A percentile compares a stretch with the other conserved stretches of the same genome.
These are phyloP conservation scores for Lacanobia oleracea DNA, from an alignment of 2,888 invertebrate genomes.

Conservation along the genomic window DNA sequence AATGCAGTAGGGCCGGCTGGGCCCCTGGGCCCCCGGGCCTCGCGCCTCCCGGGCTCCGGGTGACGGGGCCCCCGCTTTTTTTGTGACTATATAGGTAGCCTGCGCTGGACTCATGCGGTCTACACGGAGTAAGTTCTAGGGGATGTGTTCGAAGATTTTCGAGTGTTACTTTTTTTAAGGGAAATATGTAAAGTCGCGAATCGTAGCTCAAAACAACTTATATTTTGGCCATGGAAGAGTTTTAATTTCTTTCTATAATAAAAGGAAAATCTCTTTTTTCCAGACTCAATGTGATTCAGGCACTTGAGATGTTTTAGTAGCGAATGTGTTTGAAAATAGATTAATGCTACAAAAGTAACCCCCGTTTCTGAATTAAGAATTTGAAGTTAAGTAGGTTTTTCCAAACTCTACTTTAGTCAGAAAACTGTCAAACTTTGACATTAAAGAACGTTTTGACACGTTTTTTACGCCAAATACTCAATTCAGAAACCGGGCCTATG, in stretches of 20 bases:
- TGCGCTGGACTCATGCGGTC: conserved; percentile 76
- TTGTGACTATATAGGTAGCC: conserved; percentile 83
- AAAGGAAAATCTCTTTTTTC: too few relatives aligned
- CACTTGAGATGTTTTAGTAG: not conserved
- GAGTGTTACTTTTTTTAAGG: not conserved
- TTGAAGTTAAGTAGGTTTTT: not conserved
- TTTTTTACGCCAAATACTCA: too few relatives aligned
- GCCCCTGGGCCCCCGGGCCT: conserved; percentile 43
- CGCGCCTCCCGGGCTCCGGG: conserved; percentile 61
- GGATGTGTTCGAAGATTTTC: conserved; percentile 68
- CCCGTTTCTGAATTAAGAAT: too few relatives aligned
- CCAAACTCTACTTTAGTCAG: too few relatives aligned
- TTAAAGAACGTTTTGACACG: too few relatives aligned
- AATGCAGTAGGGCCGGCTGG: conserved; percentile 79
- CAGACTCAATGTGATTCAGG: not conserved
- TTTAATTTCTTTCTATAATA: not conserved
- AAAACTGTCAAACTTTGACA: too few relatives aligned
- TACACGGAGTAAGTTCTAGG: conserved; percentile 62
- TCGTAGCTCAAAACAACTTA: not conserved
- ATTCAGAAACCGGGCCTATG: too few relatives aligned
- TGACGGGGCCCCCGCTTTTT: conserved; percentile 71
- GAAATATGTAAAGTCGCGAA: not conserved
- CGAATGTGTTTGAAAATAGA: not conserved
- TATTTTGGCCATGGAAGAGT: not conserved
- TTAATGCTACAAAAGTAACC: too few relatives aligned